A percentile compares a stretch with the other conserved stretches of the same genome.
Conservation (phyloP, 2,113 vertebrate species). For the Brienomyrus brachyistius region DNA sequence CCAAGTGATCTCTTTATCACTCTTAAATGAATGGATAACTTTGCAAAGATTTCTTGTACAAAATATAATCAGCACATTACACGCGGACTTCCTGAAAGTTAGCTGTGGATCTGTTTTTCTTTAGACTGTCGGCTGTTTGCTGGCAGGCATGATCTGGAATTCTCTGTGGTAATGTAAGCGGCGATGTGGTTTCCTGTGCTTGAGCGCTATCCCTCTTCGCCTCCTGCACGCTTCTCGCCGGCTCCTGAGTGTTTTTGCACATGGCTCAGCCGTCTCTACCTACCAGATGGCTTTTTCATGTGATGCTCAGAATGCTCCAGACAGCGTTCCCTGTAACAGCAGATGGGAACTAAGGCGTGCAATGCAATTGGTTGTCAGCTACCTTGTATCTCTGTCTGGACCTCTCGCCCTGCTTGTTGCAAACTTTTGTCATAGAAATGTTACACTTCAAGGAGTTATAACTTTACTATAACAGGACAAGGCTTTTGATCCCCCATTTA, state of each 20-base stretch:
- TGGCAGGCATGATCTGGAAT: conserved; percentile 22
- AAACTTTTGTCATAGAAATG: neutral
- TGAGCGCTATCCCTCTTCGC: conserved; percentile 37
- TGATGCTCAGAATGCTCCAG: neutral
- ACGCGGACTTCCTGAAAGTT: neutral
- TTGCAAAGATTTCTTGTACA: neutral
- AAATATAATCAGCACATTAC: neutral
- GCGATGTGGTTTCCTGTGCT: conserved; percentile 32
- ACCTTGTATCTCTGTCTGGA: neutral
- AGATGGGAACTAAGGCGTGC: neutral
- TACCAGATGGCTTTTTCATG: neutral
- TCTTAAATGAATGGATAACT: neutral
- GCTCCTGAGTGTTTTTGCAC: neutral
- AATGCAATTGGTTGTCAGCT: neutral
- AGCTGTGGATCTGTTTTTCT: conserved; percentile 10
- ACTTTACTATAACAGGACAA: neutral
- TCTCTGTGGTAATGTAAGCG: conserved; percentile 41
- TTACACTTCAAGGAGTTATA: neutral
- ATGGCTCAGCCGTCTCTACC: neutral
- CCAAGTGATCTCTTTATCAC: neutral
- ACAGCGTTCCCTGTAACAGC: neutral
- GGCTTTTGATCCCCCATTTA: neutral
- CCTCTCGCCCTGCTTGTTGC: neutral
- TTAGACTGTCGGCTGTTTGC: conserved; percentile 9
- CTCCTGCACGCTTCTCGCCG: conserved; percentile 20